phyloP scores from a whole-genome alignment of 2,888 invertebrate genomes.

The Phortica magna region DNA sequence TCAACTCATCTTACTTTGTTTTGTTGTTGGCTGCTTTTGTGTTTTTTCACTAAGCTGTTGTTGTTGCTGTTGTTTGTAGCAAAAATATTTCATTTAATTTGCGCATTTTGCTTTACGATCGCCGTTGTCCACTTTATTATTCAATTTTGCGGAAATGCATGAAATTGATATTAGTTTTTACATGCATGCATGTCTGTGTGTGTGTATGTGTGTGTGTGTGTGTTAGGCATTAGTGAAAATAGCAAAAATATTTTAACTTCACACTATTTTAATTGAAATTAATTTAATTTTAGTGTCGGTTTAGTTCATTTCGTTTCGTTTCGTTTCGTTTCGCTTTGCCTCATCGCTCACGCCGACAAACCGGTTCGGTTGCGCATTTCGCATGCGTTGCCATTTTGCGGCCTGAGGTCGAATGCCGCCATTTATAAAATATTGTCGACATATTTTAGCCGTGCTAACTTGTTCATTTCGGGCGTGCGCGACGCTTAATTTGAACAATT shows the following conservation, averaged over 20 bases:
- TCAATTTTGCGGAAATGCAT: constrained; percentile 4
- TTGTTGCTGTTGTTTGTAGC: not conserved
- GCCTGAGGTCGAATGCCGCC: constrained; percentile 10
- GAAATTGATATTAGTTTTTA: not conserved
- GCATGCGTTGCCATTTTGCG: not conserved
- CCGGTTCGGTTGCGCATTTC: not conserved
- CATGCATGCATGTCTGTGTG: not conserved
- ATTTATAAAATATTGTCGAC: constrained; percentile 1
- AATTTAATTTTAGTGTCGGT: constrained; percentile 56
- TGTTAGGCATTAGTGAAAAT: constrained; percentile 38
- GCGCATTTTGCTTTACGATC: not conserved
- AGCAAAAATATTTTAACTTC: constrained; percentile 55
- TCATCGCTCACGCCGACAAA: not conserved
- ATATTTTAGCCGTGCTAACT: not conserved
- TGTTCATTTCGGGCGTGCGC: not conserved
- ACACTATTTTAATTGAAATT: constrained; percentile 61
- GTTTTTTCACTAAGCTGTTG: not conserved
- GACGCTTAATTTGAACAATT: constrained; percentile 2
- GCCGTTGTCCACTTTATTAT: not conserved
- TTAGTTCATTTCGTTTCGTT: not conserved
- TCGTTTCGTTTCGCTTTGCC: constrained; percentile 32
- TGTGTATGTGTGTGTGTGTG: not conserved
- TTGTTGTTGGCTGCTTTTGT: not conserved
- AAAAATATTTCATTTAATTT: not conserved
- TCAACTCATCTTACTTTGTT: not conserved